Percentiles rank a stretch among this genome's conserved stretches.
Evolutionary conservation across 2,797 vertebrate species (phyloP).

Genomic region (Schizopygopsis pylzovi): DNA sequence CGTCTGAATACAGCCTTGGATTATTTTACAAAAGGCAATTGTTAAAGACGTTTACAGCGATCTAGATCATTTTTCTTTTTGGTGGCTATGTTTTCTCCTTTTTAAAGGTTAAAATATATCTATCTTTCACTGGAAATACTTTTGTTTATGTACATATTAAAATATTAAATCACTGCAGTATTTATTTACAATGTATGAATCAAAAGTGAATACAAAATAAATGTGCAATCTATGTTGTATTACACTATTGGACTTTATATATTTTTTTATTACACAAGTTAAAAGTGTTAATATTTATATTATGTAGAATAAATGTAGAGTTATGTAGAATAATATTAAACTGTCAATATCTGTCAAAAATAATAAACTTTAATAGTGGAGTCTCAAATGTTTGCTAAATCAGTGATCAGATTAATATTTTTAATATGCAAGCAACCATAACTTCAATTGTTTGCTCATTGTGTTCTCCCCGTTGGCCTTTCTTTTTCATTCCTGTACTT

Average conservation of each 20-base stretch:
- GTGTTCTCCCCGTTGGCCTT: not conserved
- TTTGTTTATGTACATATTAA: not conserved
- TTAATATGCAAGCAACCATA: not conserved
- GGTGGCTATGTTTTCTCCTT: too few relatives aligned
- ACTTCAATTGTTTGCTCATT: not conserved
- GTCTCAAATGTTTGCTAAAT: not conserved
- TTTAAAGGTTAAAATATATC: not conserved
- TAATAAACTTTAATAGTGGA: not conserved
- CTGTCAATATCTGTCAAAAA: not conserved
- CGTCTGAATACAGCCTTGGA: not conserved
- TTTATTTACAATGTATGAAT: not conserved
- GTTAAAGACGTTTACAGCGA: not conserved
- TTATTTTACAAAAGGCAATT: not conserved
- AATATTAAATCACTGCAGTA: not conserved
- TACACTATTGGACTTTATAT: not conserved
- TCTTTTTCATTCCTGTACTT: too few relatives aligned
- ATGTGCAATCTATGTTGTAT: not conserved
- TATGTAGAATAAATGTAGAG: not conserved
- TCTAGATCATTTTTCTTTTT: not conserved
- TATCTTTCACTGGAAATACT: not conserved
- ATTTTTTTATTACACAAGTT: not conserved
- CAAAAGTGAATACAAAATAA: not conserved
- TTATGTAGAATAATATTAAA: not conserved
- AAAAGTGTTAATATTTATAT: not conserved
- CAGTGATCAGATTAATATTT: not conserved